Conservation (phyloP, 2,797 vertebrate genomes). For the Ctenopoma multispine region DNA sequence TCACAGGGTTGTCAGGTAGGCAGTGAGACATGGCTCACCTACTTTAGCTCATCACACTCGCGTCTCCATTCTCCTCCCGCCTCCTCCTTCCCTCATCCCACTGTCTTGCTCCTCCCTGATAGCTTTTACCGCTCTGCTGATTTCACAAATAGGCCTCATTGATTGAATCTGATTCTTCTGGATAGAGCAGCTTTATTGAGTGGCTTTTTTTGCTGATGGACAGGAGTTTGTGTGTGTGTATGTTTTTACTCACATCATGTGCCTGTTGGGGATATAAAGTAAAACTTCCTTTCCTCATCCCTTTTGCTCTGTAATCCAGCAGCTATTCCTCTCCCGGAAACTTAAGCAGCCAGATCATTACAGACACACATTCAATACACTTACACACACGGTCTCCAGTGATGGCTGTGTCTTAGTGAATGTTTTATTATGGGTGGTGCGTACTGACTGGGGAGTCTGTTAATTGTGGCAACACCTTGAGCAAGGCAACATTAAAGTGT, state of each 20-base stretch:
- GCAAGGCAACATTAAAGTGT: constrained; percentile 60
- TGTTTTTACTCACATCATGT: constrained; percentile 34
- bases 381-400: background rate
- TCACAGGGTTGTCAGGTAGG: constrained; percentile 66
- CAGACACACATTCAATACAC: constrained; percentile 33
- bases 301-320: constrained; percentile 64
- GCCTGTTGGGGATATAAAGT: constrained; percentile 59
- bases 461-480: constrained; percentile 70
- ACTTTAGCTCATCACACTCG: constrained; percentile 65
- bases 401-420: constrained; percentile 30
- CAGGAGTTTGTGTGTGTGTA: constrained; percentile 49
- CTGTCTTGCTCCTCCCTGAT: constrained; percentile 76
- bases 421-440: constrained; percentile 41
- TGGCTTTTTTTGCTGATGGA: constrained; percentile 75
- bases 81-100: constrained; percentile 54
- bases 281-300: constrained; percentile 69
- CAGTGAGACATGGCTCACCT: constrained; percentile 72
- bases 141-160: constrained; percentile 88
- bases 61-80: constrained; percentile 31
- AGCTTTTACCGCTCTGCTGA: constrained; percentile 84
- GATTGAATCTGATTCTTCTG: constrained; percentile 87
- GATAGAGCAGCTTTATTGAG: constrained; percentile 86
- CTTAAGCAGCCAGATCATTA: constrained; percentile 54
- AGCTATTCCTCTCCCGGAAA: constrained; percentile 62
- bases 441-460: constrained; percentile 56